Percentiles rank a stretch among this genome's conserved stretches.
Evolutionary conservation across 2,113 vertebrate genomes (phyloP).

Genomic region (Chamaetylas fuelleborni): DNA sequence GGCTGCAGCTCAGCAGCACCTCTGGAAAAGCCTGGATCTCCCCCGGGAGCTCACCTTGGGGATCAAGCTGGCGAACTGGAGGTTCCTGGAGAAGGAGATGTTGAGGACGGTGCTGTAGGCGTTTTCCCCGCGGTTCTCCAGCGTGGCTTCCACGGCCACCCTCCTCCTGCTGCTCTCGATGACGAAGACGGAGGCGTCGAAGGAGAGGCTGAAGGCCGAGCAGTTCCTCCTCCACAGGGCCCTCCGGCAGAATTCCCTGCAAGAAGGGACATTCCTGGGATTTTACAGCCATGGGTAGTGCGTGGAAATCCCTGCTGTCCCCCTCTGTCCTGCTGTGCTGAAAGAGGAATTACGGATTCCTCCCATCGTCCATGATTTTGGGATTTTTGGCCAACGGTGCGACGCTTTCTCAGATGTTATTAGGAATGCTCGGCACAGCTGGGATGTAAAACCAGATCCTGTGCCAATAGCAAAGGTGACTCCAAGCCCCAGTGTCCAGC

Average conservation of each 20-base stretch:
- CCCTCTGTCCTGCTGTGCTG: too few relatives aligned
- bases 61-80: constrained; percentile 88
- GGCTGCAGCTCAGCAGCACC: rapidly evolving
- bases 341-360: neutral
- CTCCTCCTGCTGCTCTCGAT: constrained; percentile 83
- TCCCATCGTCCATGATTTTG: rapidly evolving
- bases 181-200: constrained; percentile 76
- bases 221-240: constrained; percentile 67
- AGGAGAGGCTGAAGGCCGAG: constrained; percentile 73
- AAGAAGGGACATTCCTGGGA: neutral
- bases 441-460: neutral
- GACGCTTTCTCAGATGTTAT: rapidly evolving
- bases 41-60: neutral
- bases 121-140: constrained; percentile 93
- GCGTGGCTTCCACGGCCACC: constrained; percentile 82
- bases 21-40: neutral
- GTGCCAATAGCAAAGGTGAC: rapidly evolving
- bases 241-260: constrained; percentile 86
- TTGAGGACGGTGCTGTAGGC: constrained; percentile 87
- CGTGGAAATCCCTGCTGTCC: neutral
- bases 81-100: constrained; percentile 88
- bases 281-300: rapidly evolving
- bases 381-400: rapidly evolving
- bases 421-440: neutral
- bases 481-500: neutral